phyloP scores from a whole-genome alignment of 2,797 vertebrate species.

The Hippocampus kuda region DNA sequence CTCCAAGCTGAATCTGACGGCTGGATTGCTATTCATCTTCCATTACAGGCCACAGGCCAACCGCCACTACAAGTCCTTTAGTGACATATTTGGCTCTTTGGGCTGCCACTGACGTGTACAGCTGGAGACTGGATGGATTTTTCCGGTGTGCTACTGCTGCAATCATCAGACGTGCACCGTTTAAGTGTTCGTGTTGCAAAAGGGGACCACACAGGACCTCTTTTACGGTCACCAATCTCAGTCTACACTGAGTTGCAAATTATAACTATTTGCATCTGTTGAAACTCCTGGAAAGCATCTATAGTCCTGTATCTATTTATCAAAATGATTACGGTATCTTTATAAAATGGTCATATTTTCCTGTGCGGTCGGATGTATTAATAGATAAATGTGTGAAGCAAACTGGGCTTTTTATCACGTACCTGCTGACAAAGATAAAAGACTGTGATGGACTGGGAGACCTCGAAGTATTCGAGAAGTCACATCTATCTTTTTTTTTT shows the following conservation, averaged over 20 bases:
- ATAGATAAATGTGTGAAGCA: no score
- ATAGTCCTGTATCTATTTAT: no score
- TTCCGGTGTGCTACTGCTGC: conserved; percentile 39
- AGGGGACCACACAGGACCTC: conserved; percentile 21
- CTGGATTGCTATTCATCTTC: conserved; percentile 50
- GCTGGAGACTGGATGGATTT: conserved; percentile 43
- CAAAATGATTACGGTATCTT: no score
- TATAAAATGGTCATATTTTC: no score
- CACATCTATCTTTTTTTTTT: no score
- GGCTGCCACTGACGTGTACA: conserved; percentile 33
- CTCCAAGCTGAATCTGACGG: conserved; percentile 41
- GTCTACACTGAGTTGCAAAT: conserved; percentile 4
- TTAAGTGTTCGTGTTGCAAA: conserved; percentile 49
- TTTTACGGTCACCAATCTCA: conserved; percentile 28
- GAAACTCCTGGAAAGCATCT: no score
- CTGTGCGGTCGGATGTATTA: no score
- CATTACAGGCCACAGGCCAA: conserved; percentile 39
- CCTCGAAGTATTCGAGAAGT: no score
- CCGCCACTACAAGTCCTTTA: conserved; percentile 17
- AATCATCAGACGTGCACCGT: conserved; percentile 52
- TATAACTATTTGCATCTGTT: no score
- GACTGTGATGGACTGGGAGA: no score
- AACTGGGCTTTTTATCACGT: no score
- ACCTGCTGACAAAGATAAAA: no score
- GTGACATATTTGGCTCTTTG: conserved; percentile 52